Conservation (phyloP, 2,113 vertebrate species). For the Setophaga kirtlandii region DNA sequence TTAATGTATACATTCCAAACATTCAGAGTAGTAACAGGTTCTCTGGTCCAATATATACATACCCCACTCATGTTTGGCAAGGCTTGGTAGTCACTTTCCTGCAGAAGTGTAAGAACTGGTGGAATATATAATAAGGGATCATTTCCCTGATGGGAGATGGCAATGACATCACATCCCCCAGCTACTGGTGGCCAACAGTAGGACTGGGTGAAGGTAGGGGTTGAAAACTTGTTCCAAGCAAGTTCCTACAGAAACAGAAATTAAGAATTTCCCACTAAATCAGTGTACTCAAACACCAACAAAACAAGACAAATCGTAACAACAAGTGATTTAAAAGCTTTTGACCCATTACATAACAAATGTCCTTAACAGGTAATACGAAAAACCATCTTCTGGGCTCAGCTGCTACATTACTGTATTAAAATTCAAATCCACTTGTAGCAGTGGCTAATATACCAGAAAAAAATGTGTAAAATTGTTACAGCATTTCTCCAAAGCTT, state of each 20-base stretch:
- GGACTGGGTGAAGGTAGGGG: conserved; percentile 73
- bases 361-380: background rate
- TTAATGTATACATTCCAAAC: background rate
- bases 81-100: conserved; percentile 56
- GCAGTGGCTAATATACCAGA: background rate
- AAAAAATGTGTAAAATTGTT: background rate
- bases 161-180: conserved; percentile 80
- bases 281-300: rapidly evolving
- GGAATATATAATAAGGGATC: conserved; percentile 84
- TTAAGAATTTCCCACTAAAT: background rate
- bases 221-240: conserved; percentile 47
- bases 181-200: conserved; percentile 88
- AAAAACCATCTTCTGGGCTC: background rate
- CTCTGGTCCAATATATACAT: conserved; percentile 48
- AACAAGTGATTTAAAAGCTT: background rate
- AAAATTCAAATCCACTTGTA: background rate
- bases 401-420: background rate
- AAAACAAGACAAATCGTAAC: background rate
- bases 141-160: conserved; percentile 77
- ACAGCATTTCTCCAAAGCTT: background rate
- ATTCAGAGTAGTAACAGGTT: background rate
- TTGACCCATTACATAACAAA: background rate
- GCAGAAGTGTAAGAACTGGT: conserved; percentile 84
- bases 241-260: conserved; percentile 76
- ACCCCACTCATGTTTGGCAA: conserved; percentile 79